Base-by-base conservation (phyloP, 1,140 invertebrate genomes). In the Drosophila serrata region DNA sequence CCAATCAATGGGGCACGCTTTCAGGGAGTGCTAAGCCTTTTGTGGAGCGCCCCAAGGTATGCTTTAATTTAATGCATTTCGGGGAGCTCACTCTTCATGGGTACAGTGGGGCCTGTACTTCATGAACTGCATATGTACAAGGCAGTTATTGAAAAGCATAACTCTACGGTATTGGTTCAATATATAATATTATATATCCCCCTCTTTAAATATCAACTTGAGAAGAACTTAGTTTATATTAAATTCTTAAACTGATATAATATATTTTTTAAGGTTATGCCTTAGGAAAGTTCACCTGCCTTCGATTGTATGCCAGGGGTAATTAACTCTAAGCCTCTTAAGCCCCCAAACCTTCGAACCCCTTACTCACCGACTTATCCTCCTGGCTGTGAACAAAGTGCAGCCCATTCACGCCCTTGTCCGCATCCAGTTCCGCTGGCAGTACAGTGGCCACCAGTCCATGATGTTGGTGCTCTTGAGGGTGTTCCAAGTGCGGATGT, bases 1-100 rank as follows among this genome's bases (percentile, higher is more conserved):
- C 82, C 82, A 86, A 86, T 86, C 82, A 86, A 86, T 86, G 78
- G 61, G 70, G 77, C 74, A 70, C 68, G 75, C 77, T 85, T 80
- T 81, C 59, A 67, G 81, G 51, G 81, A 55, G 61, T 57, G 58
- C 46, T 64, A 77, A 77, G 81, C 80, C 80, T 79, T 81, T 74
- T 79, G 80, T 75, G 22, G 49, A 37, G 19, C 42, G 80, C 80
- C 80, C 80, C 60, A 75, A 82, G 80, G 81, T 80, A 80, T 77
- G 76, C 81, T 68, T 84, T 84, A 84, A 84, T 84, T 84, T 84
- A 79, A 84, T 82, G 81, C 75, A 82, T 42, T 42, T 40, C 17
- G 24, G 69, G 45, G 53, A 29, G 22, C 1, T 12, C 8, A 15
- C 37, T 17, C 15, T 29, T 12, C 12, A 7, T 1, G 7, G 11